phyloP scores from a whole-genome alignment of 2,797 vertebrate genomes.

The Macrochelys suwanniensis region DNA sequence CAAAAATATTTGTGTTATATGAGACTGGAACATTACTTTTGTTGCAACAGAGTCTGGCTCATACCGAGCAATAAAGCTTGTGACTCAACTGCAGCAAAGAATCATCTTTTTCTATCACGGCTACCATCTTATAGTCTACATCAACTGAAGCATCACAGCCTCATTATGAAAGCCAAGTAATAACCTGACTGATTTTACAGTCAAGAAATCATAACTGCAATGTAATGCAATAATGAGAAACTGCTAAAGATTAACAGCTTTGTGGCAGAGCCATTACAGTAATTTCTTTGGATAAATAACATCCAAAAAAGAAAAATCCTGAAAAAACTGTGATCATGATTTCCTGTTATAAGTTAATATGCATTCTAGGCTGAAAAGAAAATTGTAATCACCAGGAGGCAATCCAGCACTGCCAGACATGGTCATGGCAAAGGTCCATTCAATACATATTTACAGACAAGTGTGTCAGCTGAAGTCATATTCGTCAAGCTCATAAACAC shows the following conservation, averaged over 20 bases:
- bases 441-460: constrained; percentile 39
- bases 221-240: not conserved
- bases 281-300: constrained; percentile 8
- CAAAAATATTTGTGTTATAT: not conserved
- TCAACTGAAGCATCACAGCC: not conserved
- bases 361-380: not conserved
- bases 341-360: not conserved
- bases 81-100: not conserved
- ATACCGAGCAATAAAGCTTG: not conserved
- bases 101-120: too few relatives aligned
- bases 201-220: not conserved
- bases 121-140: not conserved
- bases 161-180: not conserved
- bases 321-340: not conserved
- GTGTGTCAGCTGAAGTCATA: not conserved
- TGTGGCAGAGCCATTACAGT: not conserved
- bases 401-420: not conserved
- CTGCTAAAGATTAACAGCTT: not conserved
- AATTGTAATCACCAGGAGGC: constrained; percentile 12
- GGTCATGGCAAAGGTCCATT: not conserved
- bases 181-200: constrained; percentile 13
- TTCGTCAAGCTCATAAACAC: constrained; percentile 13
- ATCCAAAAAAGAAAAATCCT: not conserved
- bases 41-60: not conserved
- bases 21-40: not conserved